Evolutionary conservation across 2,113 vertebrate species (phyloP).

Genomic region (Aix galericulata): DNA sequence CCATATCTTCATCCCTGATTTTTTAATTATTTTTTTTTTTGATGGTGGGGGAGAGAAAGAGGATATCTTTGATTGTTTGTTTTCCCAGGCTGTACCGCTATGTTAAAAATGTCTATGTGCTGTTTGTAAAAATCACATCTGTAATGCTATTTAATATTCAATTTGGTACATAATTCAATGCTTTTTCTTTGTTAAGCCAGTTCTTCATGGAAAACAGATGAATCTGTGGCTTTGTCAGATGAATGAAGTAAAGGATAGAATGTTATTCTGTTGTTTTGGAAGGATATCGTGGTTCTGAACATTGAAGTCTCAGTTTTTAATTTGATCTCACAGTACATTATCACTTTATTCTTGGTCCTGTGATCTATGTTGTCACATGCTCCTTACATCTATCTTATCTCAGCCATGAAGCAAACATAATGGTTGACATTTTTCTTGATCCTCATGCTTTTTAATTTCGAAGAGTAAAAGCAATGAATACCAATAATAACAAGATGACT

Average conservation of each 20-base stretch:
- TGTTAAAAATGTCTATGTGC: background rate
- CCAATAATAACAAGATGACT: background rate
- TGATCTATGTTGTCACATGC: background rate
- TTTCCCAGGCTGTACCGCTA: background rate
- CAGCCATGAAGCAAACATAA: background rate
- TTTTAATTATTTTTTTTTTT: background rate
- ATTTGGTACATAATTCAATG: background rate
- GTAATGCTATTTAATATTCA: background rate
- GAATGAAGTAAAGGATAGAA: background rate
- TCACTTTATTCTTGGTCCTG: background rate
- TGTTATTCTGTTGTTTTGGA: background rate
- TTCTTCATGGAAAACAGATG: background rate
- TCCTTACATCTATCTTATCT: background rate
- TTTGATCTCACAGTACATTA: background rate
- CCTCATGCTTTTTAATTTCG: conserved; percentile 38
- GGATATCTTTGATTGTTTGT: background rate
- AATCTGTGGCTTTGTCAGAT: background rate
- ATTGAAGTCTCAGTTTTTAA: background rate
- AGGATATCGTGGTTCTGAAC: background rate
- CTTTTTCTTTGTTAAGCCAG: background rate
- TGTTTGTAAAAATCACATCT: background rate
- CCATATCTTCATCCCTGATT: background rate
- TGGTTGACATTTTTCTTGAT: background rate
- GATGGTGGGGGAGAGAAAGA: too few relatives aligned
- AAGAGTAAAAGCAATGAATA: background rate